Conservation (phyloP, 1,140 invertebrate species). For the Thalassaphorura encarpata region DNA sequence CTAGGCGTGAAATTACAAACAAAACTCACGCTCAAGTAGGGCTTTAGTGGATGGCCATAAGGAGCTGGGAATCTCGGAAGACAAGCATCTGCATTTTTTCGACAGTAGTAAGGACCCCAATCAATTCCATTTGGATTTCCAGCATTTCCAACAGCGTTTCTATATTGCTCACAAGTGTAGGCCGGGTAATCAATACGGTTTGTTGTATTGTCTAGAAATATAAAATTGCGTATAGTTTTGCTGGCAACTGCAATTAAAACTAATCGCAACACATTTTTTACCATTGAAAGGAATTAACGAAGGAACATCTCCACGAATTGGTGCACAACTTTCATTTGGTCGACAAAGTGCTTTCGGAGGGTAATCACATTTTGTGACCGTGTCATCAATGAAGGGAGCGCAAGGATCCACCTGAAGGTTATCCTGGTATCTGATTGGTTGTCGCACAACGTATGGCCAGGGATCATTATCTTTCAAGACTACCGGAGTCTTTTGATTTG, state of each 20-base stretch:
- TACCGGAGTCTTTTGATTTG: constrained; percentile 19
- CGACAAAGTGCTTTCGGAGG: constrained; percentile 11
- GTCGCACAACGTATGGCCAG: constrained; percentile 22
- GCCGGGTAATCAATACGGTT: constrained; percentile 16
- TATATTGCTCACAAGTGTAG: constrained; percentile 9
- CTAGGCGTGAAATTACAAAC: background rate
- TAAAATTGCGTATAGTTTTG: background rate
- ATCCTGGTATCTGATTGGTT: constrained; percentile 16
- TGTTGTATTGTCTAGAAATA: constrained; percentile 18
- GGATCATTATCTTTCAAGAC: constrained; percentile 25
- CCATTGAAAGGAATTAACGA: constrained; percentile 21
- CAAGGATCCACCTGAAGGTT: constrained; percentile 25
- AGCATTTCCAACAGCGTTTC: constrained; percentile 13
- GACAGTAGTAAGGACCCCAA: constrained; percentile 20
- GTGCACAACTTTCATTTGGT: constrained; percentile 1
- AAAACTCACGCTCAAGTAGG: constrained; percentile 5
- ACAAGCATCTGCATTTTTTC: constrained; percentile 12
- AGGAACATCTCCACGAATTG: constrained; percentile 5
- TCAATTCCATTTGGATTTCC: constrained; percentile 25
- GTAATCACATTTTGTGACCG: constrained; percentile 18
- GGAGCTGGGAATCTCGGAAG: constrained; percentile 19
- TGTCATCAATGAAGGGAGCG: constrained; percentile 23
- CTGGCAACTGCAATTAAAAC: background rate
- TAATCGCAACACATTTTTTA: background rate
- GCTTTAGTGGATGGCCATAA: constrained; percentile 25